Base-by-base conservation (phyloP, 2,113 vertebrate species). In the Numenius arquata region DNA sequence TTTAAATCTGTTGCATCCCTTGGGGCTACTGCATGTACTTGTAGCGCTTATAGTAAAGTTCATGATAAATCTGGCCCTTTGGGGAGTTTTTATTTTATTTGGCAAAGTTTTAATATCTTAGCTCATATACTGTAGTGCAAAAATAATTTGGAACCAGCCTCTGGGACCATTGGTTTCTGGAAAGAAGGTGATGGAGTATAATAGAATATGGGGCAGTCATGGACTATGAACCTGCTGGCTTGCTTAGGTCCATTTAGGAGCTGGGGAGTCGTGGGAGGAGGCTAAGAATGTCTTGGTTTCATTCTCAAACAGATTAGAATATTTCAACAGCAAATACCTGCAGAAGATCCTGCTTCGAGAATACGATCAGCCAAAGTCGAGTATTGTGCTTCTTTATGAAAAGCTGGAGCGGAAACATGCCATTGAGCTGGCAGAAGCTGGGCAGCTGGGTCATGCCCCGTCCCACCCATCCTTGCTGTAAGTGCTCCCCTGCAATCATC, bases 321-420 rank as follows among this genome's bases (percentile, higher is more conserved):
- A 99, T 84, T 98, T 99, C 92, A 98, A 99, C 96, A 98, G 91
- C 84, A 98, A 97, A 88, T 98, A 99, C 94, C 97, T 99, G 67
- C 98, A 98, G 71, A 98, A 98, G 80, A 96, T 98, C 94, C 96
- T 99, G 48, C 98, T 99, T 63, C 96, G 98, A 17, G 98, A 99
- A 40, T 97, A 98, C 2, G 96, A 97, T 83, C 98, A 98, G 88
- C 96, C 98, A 25, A 98, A 97, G 62, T 99, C 98, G 38, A 99
- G 98, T 86, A 99, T 99, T 9, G 98, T 99, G 73, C 97, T 98
- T 20, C 97, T 99, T 55, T 98, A 99, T 8, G 98, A 99, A 94
- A 98, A 99, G 93, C 97, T 99, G 95, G 98, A 99, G 96, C 96
- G 98, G 65, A 98, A 98, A 50, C 98, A 98, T 0, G 97, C 97